Base-by-base conservation (phyloP, 2,797 vertebrate species). In the Poecile montanus region DNA sequence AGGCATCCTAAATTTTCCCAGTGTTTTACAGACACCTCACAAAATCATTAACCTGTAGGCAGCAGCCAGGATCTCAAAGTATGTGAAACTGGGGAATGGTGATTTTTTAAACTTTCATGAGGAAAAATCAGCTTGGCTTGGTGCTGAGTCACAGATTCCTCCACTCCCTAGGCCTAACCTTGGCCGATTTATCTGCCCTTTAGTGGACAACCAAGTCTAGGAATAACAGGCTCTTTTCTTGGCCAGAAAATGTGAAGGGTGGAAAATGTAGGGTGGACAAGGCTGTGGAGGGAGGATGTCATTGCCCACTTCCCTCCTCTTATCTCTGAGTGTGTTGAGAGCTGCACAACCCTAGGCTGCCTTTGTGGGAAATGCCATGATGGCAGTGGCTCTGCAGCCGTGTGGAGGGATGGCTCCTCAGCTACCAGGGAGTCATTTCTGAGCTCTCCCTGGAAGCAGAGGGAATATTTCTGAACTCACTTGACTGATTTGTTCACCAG, bases 21-120 rank as follows among this genome's bases (percentile, higher is more conserved):
- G 2, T 5, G 5, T 25, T 79, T 57, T n/a, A 63, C 2, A 53
- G 78, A 81, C 85, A 16, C 6, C 15, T 32, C 44, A 42, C 16
- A 51, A 76, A 87, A 62, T 30, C 30, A 70, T 56, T 44, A 17
- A 36, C 10, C 10, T 82, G 11, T 27, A 38, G 9, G 50, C 6
- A 88, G 10, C 22, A 80, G 30, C 2, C 60, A 58, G 4, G 6
- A 51, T 38, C 42, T 68, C 3, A 3, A 47, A 11, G 9, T 70
- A 25, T 5, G 21, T 7, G 10, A 47, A 38, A n/a, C 0, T 56
- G 13, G 6, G 10, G 11, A 71, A 40, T 10, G n/a, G 13, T 3
- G 1, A 0, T 65, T 79, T 63, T 60, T 68, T 4, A 54, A 68
- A 10, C 8, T 78, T 74, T 34, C 32, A 34, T 40, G 15, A 75